phyloP scores from a whole-genome alignment of 1,140 invertebrate genomes.

The Drosophila cardini region DNA sequence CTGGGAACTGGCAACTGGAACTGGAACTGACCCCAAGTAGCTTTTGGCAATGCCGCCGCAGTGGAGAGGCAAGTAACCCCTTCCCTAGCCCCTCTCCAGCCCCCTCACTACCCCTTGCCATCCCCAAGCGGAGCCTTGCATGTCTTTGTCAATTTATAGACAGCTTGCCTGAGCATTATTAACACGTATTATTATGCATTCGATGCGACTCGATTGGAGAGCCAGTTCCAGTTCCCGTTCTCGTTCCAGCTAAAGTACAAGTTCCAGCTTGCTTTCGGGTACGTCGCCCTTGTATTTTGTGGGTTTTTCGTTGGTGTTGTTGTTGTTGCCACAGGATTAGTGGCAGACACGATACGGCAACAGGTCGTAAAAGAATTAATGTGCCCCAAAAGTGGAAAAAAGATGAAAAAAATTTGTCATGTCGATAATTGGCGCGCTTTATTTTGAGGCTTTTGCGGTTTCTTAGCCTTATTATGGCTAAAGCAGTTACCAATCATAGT shows the following conservation, averaged over 20 bases:
- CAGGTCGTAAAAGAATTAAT: constrained; percentile 54
- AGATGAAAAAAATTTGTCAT: constrained; percentile 72
- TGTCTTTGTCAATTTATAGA: constrained; percentile 84
- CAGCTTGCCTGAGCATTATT: constrained; percentile 83
- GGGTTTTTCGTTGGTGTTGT: constrained; percentile 24
- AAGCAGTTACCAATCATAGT: constrained; percentile 36
- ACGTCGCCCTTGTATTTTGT: constrained; percentile 49
- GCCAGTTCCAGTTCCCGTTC: constrained; percentile 16
- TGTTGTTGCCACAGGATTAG: neutral
- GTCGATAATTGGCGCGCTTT: constrained; percentile 81
- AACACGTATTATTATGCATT: constrained; percentile 82
- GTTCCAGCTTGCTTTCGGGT: constrained; percentile 36
- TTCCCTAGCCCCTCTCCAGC: neutral
- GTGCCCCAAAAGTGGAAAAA: constrained; percentile 7
- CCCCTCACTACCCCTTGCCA: constrained; percentile 8
- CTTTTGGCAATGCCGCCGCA: constrained; percentile 69
- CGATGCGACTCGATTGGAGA: constrained; percentile 2
- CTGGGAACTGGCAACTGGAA: neutral
- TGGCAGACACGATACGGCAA: constrained; percentile 10
- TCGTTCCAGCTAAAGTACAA: constrained; percentile 10
- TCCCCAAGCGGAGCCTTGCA: constrained; percentile 62
- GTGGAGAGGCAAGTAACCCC: constrained; percentile 1
- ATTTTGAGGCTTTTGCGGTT: constrained; percentile 74
- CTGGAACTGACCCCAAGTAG: constrained; percentile 31
- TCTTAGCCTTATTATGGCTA: constrained; percentile 33